Base-by-base conservation (phyloP, 30 jellyfish, hydroid and myxozoan genomes). In the Catostylus mosaicus region DNA sequence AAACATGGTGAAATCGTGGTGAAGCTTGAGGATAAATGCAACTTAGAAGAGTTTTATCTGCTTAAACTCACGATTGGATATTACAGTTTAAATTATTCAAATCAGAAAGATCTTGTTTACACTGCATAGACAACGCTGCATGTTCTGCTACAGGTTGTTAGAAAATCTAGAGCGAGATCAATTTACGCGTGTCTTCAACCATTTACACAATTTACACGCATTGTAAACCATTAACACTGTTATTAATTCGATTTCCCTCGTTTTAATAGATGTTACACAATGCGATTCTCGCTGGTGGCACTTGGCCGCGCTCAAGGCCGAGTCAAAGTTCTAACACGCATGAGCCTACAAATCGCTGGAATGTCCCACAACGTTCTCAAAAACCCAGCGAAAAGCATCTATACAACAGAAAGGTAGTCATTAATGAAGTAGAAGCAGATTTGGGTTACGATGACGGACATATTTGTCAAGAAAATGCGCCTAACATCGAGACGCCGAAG, bases 231-330 rank as follows among this genome's bases (percentile, higher is more conserved):
- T n/a, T n/a, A n/a, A n/a, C n/a, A n/a, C n/a, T n/a, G n/a, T n/a
- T n/a, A n/a, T n/a, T n/a, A 6, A 43, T 43, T 43, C 56, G 16
- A 43, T 8, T 43, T 43, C 12, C 16, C 24, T 16, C 38, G 7
- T 18, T 24, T 3, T 59, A 0, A 59, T 0, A 59, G 24, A 77
- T 77, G 88, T 33, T 77, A 2, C 77, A 77, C 36, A 77, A 77
- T 57, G 88, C 88, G 31, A 77, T 77, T 27, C 78, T 77, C 20
- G 71, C 88, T 16, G 88, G 88, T 32, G 88, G 88, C 8, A 77
- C 88, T 33, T 77, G 88, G 88, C 88, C 88, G 22, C 66, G 77
- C 19, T 18, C 77, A 19, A 61, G 79, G 34, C 34, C 79, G 31
- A 56, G 70, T 27, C 76, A 37, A 30, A 29, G 48, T 31, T 45